These are phyloP conservation scores for Glandiceps talaboti DNA, from an alignment of 53 echinoderm and acorn worm genomes.

Conservation along the genomic window DNA sequence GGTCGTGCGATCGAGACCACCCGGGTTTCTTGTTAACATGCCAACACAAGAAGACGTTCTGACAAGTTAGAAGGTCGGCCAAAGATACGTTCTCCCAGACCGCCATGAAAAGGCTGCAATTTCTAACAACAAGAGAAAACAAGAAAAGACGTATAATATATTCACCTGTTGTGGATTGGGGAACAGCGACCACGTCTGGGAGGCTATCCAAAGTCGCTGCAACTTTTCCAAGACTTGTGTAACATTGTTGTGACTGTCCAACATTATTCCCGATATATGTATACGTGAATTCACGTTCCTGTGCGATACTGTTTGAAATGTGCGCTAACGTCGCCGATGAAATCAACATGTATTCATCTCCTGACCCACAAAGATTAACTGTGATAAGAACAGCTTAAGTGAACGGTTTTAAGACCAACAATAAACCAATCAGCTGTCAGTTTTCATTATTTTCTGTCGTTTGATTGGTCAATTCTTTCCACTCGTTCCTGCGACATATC, in stretches of 20 bases:
- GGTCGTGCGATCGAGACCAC: background rate
- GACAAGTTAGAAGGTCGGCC: background rate
- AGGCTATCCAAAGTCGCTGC: background rate
- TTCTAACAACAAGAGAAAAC: background rate
- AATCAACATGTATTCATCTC: background rate
- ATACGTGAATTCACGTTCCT: background rate
- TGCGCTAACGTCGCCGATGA: background rate
- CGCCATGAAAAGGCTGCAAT: background rate
- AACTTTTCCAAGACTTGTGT: background rate
- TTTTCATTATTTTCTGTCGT: background rate
- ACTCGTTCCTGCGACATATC: background rate
- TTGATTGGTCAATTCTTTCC: background rate
- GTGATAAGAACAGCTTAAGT: background rate
- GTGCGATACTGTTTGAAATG: background rate
- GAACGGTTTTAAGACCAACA: background rate
- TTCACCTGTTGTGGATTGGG: background rate
- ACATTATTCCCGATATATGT: background rate
- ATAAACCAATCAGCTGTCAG: background rate
- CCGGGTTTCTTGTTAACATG: background rate
- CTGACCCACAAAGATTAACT: background rate
- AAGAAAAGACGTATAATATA: too few species aligned
- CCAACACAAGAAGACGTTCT: background rate
- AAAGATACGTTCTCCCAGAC: background rate
- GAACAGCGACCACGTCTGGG: background rate
- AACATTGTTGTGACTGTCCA: background rate